phyloP scores from a whole-genome alignment of 2,888 invertebrate species.

The Leucoptera coffeella region DNA sequence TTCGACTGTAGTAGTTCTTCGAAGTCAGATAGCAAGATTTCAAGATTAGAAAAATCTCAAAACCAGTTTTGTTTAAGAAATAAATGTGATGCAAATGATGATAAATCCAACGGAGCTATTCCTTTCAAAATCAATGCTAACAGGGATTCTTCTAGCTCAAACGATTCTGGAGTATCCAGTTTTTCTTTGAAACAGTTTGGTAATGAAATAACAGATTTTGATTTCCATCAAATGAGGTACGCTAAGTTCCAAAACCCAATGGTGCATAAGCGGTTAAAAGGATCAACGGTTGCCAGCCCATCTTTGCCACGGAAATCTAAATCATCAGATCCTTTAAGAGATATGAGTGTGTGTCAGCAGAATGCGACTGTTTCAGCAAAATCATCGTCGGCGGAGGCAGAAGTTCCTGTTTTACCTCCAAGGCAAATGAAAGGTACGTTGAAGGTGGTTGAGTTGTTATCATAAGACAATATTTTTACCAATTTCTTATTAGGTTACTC shows the following conservation, averaged over 20 bases:
- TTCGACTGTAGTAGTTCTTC: slow-evolving; percentile 35
- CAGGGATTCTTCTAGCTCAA: slow-evolving; percentile 76
- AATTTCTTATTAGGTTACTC: too few species aligned
- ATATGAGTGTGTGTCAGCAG: slow-evolving; percentile 65
- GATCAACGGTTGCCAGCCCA: slow-evolving; percentile 46
- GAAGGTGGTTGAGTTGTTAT: too few species aligned
- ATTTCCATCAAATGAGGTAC: slow-evolving; percentile 13
- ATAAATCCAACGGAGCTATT: slow-evolving; percentile 62
- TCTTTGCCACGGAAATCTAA: slow-evolving; percentile 69
- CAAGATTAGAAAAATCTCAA: slow-evolving; percentile 29
- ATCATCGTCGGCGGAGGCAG: slow-evolving; percentile 70
- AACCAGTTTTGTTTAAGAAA: slow-evolving; percentile 35
- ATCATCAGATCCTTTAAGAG: slow-evolving; percentile 68
- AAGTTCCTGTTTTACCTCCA: slow-evolving; percentile 64
- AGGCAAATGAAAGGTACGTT: slow-evolving; percentile 49
- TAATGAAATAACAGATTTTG: slow-evolving; percentile 61
- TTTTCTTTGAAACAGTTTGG: slow-evolving; percentile 59
- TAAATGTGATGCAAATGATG: slow-evolving; percentile 36
- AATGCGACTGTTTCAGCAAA: slow-evolving; percentile 57
- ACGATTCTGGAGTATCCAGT: slow-evolving; percentile 74
- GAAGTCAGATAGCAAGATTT: slow-evolving; percentile 34
- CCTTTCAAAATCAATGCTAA: slow-evolving; percentile 73
- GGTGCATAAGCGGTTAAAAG: slow-evolving; percentile 41
- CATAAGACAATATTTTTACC: too few species aligned
- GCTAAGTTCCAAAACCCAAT: slow-evolving; percentile 35